Percentiles rank a stretch among this genome's conserved stretches.
These are phyloP conservation scores for Dastarcus helophoroides DNA, from an alignment of 2,888 invertebrate genomes.

Conservation along the genomic window DNA sequence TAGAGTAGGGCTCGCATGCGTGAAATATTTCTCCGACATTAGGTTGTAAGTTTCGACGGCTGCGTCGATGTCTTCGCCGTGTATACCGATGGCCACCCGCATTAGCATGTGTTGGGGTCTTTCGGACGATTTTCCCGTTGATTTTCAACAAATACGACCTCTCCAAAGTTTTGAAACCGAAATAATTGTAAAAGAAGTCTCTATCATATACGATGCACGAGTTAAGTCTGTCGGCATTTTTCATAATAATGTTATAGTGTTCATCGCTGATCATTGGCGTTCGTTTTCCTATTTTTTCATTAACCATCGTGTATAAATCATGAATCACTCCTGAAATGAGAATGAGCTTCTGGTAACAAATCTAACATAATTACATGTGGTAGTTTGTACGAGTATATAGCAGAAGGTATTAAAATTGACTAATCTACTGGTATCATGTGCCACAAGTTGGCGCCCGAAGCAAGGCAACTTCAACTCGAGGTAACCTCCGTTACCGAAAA, in stretches of 20 bases:
- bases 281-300: conserved; percentile 56
- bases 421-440: too few species aligned
- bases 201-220: conserved; percentile 94
- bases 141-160: conserved; percentile 89
- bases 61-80: conserved; percentile 82
- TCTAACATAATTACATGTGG: too few species aligned
- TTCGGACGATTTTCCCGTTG: conserved; percentile 83
- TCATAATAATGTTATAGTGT: conserved; percentile 68
- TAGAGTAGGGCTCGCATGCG: conserved; percentile 95
- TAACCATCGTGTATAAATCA: conserved; percentile 67
- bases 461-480: too few species aligned
- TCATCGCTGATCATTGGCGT: conserved; percentile 81
- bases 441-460: too few species aligned
- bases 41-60: conserved; percentile 94
- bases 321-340: conserved; percentile 75
- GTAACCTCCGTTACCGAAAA: too few species aligned
- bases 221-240: conserved; percentile 81
- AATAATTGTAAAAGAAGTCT: conserved; percentile 94
- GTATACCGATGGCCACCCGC: conserved; percentile 94
- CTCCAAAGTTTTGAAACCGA: conserved; percentile 98
- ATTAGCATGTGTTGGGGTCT: conserved; percentile 98
- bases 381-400: too few species aligned
- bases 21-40: conserved; percentile 90
- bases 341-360: too few species aligned
- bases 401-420: too few species aligned